A percentile compares a stretch with the other conserved stretches of the same genome.
Evolutionary conservation across 2,113 vertebrate species (phyloP).

Genomic region (Heloderma charlesbogerti): DNA sequence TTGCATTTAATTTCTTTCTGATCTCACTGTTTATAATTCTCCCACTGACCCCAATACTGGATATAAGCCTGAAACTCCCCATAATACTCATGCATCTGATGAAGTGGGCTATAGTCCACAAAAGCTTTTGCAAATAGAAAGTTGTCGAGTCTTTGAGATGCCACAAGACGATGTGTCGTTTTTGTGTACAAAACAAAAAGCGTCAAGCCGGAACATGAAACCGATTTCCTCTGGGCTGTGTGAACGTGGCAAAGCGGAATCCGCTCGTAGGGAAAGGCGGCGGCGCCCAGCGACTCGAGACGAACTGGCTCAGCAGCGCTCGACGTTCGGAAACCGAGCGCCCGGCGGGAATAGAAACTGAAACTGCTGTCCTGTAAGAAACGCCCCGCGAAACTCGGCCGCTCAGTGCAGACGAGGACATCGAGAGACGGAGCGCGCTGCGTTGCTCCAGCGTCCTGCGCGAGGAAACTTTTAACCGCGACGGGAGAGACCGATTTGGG

Average conservation of each 20-base stretch:
- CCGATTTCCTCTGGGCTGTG: background rate
- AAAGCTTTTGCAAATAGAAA: no score
- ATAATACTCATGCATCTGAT: no score
- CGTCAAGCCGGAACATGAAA: background rate
- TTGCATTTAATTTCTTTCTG: no score
- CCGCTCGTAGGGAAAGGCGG: background rate
- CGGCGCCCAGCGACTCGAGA: no score
- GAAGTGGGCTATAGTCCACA: no score
- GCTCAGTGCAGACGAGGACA: rapidly evolving
- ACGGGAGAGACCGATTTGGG: background rate
- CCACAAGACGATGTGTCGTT: no score
- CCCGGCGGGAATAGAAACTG: constrained; percentile 72
- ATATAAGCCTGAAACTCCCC: no score
- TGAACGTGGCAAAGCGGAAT: background rate
- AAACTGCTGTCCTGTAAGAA: constrained; percentile 33
- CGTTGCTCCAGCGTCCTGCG: background rate
- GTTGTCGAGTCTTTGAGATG: no score
- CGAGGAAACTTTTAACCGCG: background rate
- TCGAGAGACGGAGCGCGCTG: rapidly evolving
- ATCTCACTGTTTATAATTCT: no score
- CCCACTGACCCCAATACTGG: no score
- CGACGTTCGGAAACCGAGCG: rapidly evolving
- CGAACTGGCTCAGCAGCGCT: background rate
- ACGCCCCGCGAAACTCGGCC: rapidly evolving
- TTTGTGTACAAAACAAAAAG: no score